Evolutionary conservation across 1,140 invertebrate species (phyloP).

Genomic region (Pogonomyrmex barbatus): DNA sequence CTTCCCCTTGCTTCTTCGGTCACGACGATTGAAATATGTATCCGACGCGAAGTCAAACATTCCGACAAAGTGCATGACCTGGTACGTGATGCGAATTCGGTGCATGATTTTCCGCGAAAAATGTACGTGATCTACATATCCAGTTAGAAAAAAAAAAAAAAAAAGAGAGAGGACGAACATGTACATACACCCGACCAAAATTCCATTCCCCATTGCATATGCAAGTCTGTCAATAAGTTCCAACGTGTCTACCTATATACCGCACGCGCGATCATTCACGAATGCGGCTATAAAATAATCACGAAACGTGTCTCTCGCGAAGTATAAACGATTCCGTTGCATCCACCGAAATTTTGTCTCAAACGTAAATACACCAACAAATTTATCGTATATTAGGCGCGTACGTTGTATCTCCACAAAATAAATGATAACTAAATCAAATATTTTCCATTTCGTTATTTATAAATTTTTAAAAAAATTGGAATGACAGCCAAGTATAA

Average conservation of each 20-base stretch:
- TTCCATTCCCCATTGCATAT: slow-evolving; percentile 42
- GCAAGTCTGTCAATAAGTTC: slow-evolving; percentile 41
- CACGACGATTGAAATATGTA: slow-evolving; percentile 84
- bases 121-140: slow-evolving; percentile 47
- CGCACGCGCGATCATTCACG: not conserved
- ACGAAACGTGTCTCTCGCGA: not conserved
- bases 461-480: not conserved
- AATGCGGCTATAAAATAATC: slow-evolving; percentile 28
- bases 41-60: slow-evolving; percentile 82
- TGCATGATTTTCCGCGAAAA: slow-evolving; percentile 68
- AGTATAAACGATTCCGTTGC: not conserved
- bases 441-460: slow-evolving; percentile 20
- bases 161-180: slow-evolving; percentile 10
- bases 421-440: not conserved
- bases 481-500: slow-evolving; percentile 1
- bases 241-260: not conserved
- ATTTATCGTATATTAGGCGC: not conserved
- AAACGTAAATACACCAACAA: not conserved
- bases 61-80: slow-evolving; percentile 77
- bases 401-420: not conserved
- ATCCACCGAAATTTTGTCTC: not conserved
- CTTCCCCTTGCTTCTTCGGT: slow-evolving; percentile 67
- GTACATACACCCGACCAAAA: slow-evolving; percentile 22
- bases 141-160: slow-evolving; percentile 17
- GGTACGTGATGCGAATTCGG: slow-evolving; percentile 79